A percentile compares a stretch with the other conserved stretches of the same genome.
These are phyloP conservation scores for Okapia johnstoni DNA, from an alignment of 2,113 vertebrate genomes.

Conservation along the genomic window DNA sequence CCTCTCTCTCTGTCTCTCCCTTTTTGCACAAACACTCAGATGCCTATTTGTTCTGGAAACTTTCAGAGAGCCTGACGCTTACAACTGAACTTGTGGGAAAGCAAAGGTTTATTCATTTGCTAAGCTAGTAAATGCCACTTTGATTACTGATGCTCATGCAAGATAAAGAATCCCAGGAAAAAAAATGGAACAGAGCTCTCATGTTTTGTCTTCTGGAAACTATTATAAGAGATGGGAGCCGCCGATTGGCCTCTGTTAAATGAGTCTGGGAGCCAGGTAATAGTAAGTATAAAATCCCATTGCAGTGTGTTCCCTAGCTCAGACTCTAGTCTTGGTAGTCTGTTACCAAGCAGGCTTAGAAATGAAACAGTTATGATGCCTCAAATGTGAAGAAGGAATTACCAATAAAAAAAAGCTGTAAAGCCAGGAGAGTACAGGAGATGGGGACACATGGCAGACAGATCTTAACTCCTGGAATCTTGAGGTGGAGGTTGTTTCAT, in stretches of 20 bases:
- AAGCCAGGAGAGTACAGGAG: not conserved
- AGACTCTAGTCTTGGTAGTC: not conserved
- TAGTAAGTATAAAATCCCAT: not conserved
- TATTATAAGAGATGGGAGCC: slow-evolving; percentile 41
- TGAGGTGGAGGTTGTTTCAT: not conserved
- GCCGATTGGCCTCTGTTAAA: not conserved
- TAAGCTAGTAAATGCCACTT: slow-evolving; percentile 67
- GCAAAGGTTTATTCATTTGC: slow-evolving; percentile 51
- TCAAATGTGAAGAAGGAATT: not conserved
- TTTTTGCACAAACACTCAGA: not conserved
- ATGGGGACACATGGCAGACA: not conserved
- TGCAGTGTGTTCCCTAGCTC: not conserved
- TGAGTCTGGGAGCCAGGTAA: slow-evolving; percentile 34
- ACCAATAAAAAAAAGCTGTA: not conserved
- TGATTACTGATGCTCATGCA: slow-evolving; percentile 60
- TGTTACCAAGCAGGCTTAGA: not conserved
- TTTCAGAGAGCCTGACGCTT: slow-evolving; percentile 44
- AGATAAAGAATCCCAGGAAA: slow-evolving; percentile 49
- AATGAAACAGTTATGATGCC: not conserved
- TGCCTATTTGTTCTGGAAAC: slow-evolving; percentile 62
- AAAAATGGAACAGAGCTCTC: not conserved
- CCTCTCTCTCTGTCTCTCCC: too few relatives aligned
- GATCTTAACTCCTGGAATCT: not conserved
- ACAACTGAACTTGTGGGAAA: slow-evolving; percentile 58
- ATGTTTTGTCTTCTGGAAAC: slow-evolving; percentile 58